A percentile compares a stretch with the other conserved stretches of the same genome.
These are phyloP conservation scores for Octopus sinensis DNA, from an alignment of 1,140 invertebrate genomes.

Conservation along the genomic window DNA sequence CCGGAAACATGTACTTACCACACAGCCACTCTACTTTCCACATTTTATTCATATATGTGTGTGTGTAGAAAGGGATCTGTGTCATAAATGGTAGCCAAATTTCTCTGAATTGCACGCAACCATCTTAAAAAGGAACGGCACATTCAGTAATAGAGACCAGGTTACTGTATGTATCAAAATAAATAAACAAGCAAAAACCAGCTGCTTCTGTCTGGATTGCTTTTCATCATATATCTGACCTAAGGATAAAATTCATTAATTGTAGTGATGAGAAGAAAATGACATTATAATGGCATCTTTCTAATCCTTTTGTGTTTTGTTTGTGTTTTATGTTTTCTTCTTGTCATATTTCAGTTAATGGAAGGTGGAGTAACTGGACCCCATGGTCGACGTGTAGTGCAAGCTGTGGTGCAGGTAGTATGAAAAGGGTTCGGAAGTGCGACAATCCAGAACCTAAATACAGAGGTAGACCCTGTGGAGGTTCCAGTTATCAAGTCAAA, in stretches of 20 bases:
- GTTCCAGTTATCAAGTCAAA: slow-evolving; percentile 46
- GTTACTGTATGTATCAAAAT: no score
- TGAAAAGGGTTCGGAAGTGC: slow-evolving; percentile 62
- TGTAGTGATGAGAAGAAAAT: background rate
- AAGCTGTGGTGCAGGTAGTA: slow-evolving; percentile 42
- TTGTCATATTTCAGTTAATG: slow-evolving; percentile 34
- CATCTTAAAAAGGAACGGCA: no score
- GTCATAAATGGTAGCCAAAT: no score
- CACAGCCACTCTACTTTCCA: no score
- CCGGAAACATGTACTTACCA: no score
- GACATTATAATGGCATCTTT: background rate
- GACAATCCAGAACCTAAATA: slow-evolving; percentile 65
- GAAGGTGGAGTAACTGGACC: slow-evolving; percentile 43
- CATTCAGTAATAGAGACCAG: no score
- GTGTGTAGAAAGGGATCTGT: no score
- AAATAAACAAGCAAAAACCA: no score
- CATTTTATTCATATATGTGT: no score
- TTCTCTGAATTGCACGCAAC: no score
- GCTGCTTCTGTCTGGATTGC: no score
- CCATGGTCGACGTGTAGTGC: slow-evolving; percentile 38
- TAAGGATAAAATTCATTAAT: background rate
- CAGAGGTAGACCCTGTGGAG: slow-evolving; percentile 68
- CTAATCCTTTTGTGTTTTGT: background rate
- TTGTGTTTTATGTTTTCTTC: background rate
- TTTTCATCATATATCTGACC: no score